Evolutionary conservation across 1,140 invertebrate species (phyloP).

Genomic region (Aphelenchoides avenae): DNA sequence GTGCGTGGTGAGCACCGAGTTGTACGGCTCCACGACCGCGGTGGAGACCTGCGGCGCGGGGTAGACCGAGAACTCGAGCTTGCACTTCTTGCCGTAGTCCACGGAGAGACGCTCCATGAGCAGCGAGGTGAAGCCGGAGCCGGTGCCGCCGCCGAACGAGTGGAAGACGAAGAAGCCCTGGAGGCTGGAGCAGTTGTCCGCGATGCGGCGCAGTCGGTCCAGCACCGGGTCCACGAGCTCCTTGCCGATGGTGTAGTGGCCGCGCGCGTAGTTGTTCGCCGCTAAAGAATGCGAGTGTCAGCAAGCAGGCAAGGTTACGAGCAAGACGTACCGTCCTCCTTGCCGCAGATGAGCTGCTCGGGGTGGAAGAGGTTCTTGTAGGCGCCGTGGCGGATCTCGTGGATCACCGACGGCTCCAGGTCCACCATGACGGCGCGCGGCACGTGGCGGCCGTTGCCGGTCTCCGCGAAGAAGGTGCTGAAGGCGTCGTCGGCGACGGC

Average conservation of each 20-base stretch:
- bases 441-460: conserved; percentile 67
- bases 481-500: conserved; percentile 64
- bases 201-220: conserved; percentile 66
- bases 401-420: conserved; percentile 76
- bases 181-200: conserved; percentile 75
- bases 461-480: conserved; percentile 65
- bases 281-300: conserved; percentile 67
- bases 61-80: conserved; percentile 72
- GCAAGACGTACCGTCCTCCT: conserved; percentile 74
- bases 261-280: conserved; percentile 66
- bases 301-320: conserved; percentile 65
- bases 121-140: conserved; percentile 70
- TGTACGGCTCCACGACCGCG: conserved; percentile 81
- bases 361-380: conserved; percentile 60
- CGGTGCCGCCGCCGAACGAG: conserved; percentile 75
- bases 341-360: conserved; percentile 59
- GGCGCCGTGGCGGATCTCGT: conserved; percentile 69
- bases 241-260: conserved; percentile 82
- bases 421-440: conserved; percentile 76
- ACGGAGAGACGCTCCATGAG: conserved; percentile 68
- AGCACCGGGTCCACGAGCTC: conserved; percentile 64
- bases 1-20: conserved; percentile 72
- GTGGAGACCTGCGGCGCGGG: conserved; percentile 72
- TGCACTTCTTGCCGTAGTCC: conserved; percentile 70
- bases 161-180: conserved; percentile 83